These are phyloP conservation scores for Aphelinus certus DNA, from an alignment of 1,140 invertebrate genomes.

Conservation along the genomic window DNA sequence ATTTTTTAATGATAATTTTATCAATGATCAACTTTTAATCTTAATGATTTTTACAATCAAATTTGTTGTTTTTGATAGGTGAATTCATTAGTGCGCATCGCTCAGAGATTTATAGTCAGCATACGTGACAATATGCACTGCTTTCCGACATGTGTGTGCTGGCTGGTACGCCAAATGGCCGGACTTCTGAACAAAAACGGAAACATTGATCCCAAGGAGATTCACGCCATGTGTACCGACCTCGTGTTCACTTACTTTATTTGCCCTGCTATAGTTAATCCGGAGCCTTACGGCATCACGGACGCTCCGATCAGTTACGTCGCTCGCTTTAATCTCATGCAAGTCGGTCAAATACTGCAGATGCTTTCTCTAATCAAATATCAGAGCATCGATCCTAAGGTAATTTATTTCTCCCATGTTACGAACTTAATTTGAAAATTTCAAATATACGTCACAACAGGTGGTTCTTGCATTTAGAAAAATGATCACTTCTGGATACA, in stretches of 20 bases:
- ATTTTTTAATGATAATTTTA: too few relatives aligned
- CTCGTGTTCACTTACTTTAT: slow-evolving; percentile 94
- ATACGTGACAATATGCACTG: slow-evolving; percentile 89
- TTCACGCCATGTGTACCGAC: slow-evolving; percentile 88
- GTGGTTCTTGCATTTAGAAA: background rate
- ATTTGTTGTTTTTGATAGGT: slow-evolving; percentile 10
- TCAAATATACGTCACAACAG: background rate
- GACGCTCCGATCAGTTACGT: slow-evolving; percentile 93
- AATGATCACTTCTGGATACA: too few relatives aligned
- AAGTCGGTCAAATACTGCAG: slow-evolving; percentile 91
- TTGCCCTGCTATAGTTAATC: slow-evolving; percentile 95
- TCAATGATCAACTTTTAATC: background rate
- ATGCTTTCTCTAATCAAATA: slow-evolving; percentile 86
- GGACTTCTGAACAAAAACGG: slow-evolving; percentile 74
- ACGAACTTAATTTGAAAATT: background rate
- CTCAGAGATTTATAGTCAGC: slow-evolving; percentile 84
- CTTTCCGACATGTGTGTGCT: slow-evolving; percentile 87
- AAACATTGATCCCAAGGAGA: slow-evolving; percentile 72
- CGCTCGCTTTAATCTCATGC: slow-evolving; percentile 92
- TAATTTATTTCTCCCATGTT: slow-evolving; percentile 43
- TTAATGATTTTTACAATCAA: background rate
- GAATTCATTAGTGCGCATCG: slow-evolving; percentile 83
- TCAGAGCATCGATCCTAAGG: slow-evolving; percentile 79
- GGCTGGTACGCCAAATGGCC: slow-evolving; percentile 82
- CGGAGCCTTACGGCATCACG: slow-evolving; percentile 94